Evolutionary conservation across 2,113 vertebrate genomes (phyloP), one percentile per base, ranked within the genome.

Genomic region (Hoplias malabaricus): DNA sequence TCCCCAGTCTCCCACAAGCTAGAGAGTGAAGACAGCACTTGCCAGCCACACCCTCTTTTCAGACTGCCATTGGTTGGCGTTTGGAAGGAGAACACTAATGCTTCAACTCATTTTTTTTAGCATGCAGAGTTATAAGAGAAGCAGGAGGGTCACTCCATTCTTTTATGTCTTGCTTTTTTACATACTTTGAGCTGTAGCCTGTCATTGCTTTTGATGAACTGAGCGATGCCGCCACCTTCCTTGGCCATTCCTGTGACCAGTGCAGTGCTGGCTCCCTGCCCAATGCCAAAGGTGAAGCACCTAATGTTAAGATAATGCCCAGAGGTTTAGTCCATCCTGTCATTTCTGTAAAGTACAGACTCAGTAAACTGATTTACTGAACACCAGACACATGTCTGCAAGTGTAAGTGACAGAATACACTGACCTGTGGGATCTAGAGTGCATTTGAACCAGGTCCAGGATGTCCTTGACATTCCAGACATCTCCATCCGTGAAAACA

Each of bases 111-210:
- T n/a, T 14, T 31, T 36, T 59, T 23, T 59, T n/a, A 61, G 19
- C 5, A 68, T 14, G 46, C 21, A 29, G 14, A 13, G 43, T 36
- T 12, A 31, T 5, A 21, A n/a, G n/a, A n/a, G n/a, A n/a, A n/a
- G n/a, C n/a, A n/a, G n/a, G n/a, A n/a, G n/a, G n/a, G n/a, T n/a
- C n/a, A n/a, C n/a, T n/a, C n/a, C n/a, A n/a, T n/a, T n/a, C n/a
- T n/a, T n/a, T n/a, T n/a, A n/a, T n/a, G n/a, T n/a, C n/a, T n/a
- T n/a, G n/a, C n/a, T n/a, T n/a, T n/a, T n/a, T n/a, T n/a, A n/a
- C 86, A 89, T 79, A 96, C 95, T 89, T 95, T 96, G 36, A 87
- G 75, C 79, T 95, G 93, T 89, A 96, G 90, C 69, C 93, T 88
- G 61, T 95, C 92, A 5, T 82, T 79, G 31, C 88, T 92, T 14